Percentiles rank a stretch among this genome's conserved stretches.
phyloP scores from a whole-genome alignment of 2,113 vertebrate genomes.

The Eurypyga helias region DNA sequence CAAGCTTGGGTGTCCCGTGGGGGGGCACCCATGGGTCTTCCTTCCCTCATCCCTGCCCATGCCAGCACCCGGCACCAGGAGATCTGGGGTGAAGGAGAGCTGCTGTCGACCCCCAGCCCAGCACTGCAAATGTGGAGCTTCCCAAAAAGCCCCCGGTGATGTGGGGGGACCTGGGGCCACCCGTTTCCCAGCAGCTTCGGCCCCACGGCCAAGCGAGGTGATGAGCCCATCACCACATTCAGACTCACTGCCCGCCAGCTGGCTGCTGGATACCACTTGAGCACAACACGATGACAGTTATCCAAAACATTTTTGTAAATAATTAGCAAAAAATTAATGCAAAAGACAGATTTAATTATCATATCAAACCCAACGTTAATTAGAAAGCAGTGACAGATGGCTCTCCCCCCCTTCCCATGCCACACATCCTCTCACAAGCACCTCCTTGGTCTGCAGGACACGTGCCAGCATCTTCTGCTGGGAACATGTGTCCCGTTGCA shows the following conservation, averaged over 20 bases:
- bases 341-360: conserved; percentile 21
- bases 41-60: neutral
- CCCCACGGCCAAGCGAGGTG: neutral
- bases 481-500: neutral
- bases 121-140: neutral
- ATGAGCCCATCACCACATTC: neutral
- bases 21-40: neutral
- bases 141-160: neutral
- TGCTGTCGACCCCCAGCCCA: rapidly evolving
- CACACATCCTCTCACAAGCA: neutral
- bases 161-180: neutral
- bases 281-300: neutral
- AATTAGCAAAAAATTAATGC: conserved; percentile 17
- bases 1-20: neutral
- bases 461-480: neutral
- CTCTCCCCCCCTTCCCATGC: rapidly evolving
- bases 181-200: neutral
- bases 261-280: neutral
- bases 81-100: neutral
- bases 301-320: neutral
- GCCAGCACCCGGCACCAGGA: neutral
- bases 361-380: neutral
- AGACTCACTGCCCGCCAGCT: neutral
- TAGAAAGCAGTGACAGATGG: neutral
- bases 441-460: neutral